Conservation (phyloP, 2,113 vertebrate species). For the Pagrus major region DNA sequence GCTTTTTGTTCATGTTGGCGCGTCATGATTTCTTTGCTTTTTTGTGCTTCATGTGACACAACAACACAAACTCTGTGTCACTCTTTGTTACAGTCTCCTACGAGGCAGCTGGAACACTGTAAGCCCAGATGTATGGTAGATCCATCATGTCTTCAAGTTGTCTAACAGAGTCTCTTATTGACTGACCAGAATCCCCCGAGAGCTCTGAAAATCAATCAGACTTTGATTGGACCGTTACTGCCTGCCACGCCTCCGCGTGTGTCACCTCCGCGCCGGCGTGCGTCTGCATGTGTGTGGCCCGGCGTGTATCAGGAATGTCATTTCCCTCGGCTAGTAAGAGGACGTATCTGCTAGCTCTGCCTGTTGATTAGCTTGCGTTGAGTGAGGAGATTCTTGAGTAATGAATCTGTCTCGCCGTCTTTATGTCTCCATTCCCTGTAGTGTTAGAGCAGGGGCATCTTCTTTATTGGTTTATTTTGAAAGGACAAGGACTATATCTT, state of each 20-base stretch:
- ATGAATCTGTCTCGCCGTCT: slow-evolving; percentile 18
- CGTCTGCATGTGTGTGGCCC: slow-evolving; percentile 21
- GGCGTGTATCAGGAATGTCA: slow-evolving; percentile 18
- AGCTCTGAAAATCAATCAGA: slow-evolving; percentile 75
- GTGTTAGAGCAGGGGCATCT: neutral
- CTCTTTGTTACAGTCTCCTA: neutral
- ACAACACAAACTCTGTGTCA: neutral
- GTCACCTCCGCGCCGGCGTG: slow-evolving; percentile 33
- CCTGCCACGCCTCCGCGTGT: slow-evolving; percentile 57
- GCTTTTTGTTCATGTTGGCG: too few relatives aligned
- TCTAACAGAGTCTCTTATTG: slow-evolving; percentile 78
- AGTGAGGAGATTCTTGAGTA: slow-evolving; percentile 46
- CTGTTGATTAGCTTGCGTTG: slow-evolving; percentile 38
- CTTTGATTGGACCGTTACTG: slow-evolving; percentile 73
- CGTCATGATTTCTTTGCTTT: too few relatives aligned
- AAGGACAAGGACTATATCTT: neutral
- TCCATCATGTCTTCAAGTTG: slow-evolving; percentile 78
- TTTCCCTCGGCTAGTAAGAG: slow-evolving; percentile 27
- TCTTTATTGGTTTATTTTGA: neutral
- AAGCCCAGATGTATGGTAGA: slow-evolving; percentile 49
- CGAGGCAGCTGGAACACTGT: slow-evolving; percentile 44
- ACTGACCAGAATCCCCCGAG: slow-evolving; percentile 66
- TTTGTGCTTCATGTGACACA: too few relatives aligned
- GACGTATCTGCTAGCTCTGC: neutral
- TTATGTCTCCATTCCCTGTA: neutral